Base-by-base conservation (phyloP, 2,888 invertebrate genomes). In the Noctua pronuba region DNA sequence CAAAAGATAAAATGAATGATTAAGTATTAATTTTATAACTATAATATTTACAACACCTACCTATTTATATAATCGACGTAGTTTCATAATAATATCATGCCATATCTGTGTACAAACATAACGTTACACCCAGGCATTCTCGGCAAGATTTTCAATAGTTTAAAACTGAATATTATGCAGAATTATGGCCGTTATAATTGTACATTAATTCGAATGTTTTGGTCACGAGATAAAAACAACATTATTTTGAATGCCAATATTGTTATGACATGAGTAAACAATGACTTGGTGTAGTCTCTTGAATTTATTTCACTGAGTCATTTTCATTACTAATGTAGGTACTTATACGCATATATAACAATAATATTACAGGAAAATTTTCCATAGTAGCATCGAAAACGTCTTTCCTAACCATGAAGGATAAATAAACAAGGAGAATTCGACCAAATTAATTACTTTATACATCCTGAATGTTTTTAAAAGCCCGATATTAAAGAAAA, bases 71-170 rank as follows among this genome's bases (percentile, higher is more conserved):
- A 88, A 88, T 88, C 88, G 88, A 88, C 89, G 77, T 38, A 80
- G 76, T 89, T 89, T 77, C 81, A 83, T 88, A 89, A 77, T 89
- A 88, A 86, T 87, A 89, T 86, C 89, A 83, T 80, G 64, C 73
- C 70, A 55, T 87, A 84, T 87, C 81, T 73, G 73, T 75, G 49
- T 64, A 65, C 68, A 70, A 74, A 84, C 70, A 72, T n/a, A 75
- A 80, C 16, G 55, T 28, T 46, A 7, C 65, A 75, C 46, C 55
- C 21, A 64, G 49, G 64, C 77, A 38, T 75, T 49, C 38, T 49
- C 24, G 72, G 67, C 76, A 86, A 78, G 75, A 80, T 74, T 77
- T 79, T 68, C 8, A 75, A 60, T 52, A 55, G 28, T 70, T 65
- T 70, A 71, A 73, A 84, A 78, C 44, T 44, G 44, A 38, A 62